Evolutionary conservation across 30 jellyfish, hydroid and myxozoan genomes (phyloP).

Genomic region (Hydractinia symbiolongicarpus): DNA sequence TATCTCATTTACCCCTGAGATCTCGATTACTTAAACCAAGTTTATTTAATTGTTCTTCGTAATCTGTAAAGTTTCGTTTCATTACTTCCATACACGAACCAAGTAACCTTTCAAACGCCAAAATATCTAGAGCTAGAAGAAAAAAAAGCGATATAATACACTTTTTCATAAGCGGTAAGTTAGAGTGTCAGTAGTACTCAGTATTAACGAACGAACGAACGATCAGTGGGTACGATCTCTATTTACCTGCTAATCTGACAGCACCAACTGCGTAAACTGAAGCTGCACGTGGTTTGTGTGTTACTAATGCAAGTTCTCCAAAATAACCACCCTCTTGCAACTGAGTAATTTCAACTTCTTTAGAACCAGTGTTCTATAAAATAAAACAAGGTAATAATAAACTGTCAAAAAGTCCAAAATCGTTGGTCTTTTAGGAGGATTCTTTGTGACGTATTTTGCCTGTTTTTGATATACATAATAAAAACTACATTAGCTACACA

Average conservation of each 20-base stretch:
- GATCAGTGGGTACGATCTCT: neutral
- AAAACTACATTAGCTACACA: too few relatives aligned
- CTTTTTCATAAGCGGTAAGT: neutral
- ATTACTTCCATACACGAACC: conserved; percentile 97
- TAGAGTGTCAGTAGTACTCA: neutral
- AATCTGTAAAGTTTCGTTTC: conserved; percentile 87
- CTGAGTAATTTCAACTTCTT: conserved; percentile 79
- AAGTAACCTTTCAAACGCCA: conserved; percentile 90
- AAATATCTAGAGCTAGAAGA: conserved; percentile 58
- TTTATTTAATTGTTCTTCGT: conserved; percentile 78
- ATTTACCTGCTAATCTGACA: conserved; percentile 74
- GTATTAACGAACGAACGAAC: conserved; percentile 3
- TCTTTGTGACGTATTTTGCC: too few relatives aligned
- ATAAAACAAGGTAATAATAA: neutral
- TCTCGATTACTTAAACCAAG: conserved; percentile 93
- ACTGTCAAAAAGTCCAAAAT: too few relatives aligned
- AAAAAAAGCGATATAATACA: neutral
- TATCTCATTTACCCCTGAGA: conserved; percentile 32
- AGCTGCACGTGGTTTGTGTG: conserved; percentile 99
- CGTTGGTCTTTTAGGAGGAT: too few relatives aligned
- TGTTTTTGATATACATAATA: too few relatives aligned
- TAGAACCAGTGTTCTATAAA: conserved; percentile 5
- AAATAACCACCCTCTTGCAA: conserved; percentile 77
- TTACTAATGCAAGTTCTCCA: conserved; percentile 98
- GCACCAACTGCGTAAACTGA: conserved; percentile 89